phyloP scores from a whole-genome alignment of 2,888 invertebrate genomes.

The Poecilus cupreus region DNA sequence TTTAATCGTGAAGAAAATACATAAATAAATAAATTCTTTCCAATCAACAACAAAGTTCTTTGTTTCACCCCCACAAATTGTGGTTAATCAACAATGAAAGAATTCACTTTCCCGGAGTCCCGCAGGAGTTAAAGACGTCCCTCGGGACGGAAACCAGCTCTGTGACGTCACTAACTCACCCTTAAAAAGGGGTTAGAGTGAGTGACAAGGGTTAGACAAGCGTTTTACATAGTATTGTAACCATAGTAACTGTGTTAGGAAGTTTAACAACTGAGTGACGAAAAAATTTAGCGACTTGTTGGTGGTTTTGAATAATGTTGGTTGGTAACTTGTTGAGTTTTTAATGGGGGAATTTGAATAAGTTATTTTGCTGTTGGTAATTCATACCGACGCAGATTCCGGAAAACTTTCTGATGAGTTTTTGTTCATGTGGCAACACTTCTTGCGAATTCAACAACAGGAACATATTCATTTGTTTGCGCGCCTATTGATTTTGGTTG shows the following conservation, averaged over 20 bases:
- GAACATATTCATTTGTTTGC: too few species aligned
- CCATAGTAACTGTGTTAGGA: neutral
- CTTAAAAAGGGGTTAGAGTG: neutral
- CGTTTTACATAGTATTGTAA: neutral
- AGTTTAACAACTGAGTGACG: neutral
- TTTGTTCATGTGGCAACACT: neutral
- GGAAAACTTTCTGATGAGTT: neutral
- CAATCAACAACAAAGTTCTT: too few species aligned
- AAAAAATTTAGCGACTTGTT: neutral
- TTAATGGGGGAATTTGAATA: conserved; percentile 24
- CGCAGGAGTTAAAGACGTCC: neutral
- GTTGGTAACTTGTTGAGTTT: conserved; percentile 17
- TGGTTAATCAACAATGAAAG: conserved; percentile 10
- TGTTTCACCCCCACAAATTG: neutral
- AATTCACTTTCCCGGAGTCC: neutral
- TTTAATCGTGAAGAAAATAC: too few species aligned
- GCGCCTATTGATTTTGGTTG: too few species aligned
- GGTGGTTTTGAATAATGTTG: conserved; percentile 3
- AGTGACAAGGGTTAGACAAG: conserved; percentile 32
- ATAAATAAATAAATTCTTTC: too few species aligned
- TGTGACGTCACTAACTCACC: neutral
- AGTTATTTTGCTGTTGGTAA: neutral
- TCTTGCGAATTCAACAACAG: too few species aligned
- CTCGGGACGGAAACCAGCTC: neutral
- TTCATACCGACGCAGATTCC: neutral